A percentile compares a stretch with the other conserved stretches of the same genome.
phyloP scores from a whole-genome alignment of 2,797 vertebrate species.

The Psittacula derbiana region DNA sequence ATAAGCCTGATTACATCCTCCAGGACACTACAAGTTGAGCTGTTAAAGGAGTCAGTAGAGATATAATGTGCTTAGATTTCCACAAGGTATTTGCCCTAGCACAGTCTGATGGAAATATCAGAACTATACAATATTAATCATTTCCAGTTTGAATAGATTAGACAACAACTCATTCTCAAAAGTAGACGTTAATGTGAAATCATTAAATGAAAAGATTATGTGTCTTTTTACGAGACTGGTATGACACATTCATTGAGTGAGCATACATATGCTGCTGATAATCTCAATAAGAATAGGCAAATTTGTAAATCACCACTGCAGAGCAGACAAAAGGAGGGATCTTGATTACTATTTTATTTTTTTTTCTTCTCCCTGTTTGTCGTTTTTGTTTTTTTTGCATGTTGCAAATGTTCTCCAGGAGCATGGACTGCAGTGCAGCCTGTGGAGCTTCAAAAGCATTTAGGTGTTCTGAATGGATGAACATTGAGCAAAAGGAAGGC shows the following conservation, averaged over 20 bases:
- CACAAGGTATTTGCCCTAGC: not conserved
- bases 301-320: not conserved
- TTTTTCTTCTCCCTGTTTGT: not conserved
- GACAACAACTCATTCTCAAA: not conserved
- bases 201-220: conserved; percentile 1
- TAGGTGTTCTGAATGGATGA: not conserved
- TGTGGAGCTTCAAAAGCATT: not conserved
- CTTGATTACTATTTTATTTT: not conserved
- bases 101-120: not conserved
- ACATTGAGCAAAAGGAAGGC: not conserved
- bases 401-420: rapidly evolving
- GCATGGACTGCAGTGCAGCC: not conserved
- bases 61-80: not conserved
- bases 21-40: not conserved
- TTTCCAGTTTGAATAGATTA: conserved; percentile 20
- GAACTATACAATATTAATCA: not conserved
- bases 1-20: conserved; percentile 23
- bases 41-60: conserved; percentile 11
- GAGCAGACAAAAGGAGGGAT: not conserved
- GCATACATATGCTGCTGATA: not conserved
- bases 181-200: not conserved
- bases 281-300: not conserved
- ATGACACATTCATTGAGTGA: not conserved
- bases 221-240: not conserved
- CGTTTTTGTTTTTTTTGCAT: not conserved